phyloP scores from a whole-genome alignment of 2,888 invertebrate genomes.

The Camponotus fellah region DNA sequence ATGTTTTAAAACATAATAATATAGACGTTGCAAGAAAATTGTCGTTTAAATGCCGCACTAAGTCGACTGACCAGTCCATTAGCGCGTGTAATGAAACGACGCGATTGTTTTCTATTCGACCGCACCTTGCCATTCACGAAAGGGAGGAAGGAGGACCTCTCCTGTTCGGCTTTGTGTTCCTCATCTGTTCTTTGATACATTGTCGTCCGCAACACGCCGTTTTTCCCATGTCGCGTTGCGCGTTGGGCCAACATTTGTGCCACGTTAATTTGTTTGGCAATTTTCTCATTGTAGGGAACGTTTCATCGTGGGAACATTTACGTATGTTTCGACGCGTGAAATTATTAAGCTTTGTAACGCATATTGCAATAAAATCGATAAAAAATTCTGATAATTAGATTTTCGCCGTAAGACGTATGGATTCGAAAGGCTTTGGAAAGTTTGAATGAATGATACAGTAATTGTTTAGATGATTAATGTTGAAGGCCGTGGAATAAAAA shows the following conservation, averaged over 20 bases:
- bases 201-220: slow-evolving; percentile 38
- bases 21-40: slow-evolving; percentile 63
- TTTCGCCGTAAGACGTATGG: slow-evolving; percentile 28
- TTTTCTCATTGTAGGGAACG: slow-evolving; percentile 40
- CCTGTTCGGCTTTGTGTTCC: slow-evolving; percentile 27
- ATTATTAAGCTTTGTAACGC: slow-evolving; percentile 20
- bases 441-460: not conserved
- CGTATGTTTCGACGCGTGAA: slow-evolving; percentile 22
- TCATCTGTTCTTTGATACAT: slow-evolving; percentile 36
- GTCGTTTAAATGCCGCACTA: slow-evolving; percentile 66
- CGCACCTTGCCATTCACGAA: slow-evolving; percentile 40
- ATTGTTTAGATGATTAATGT: slow-evolving; percentile 3
- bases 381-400: slow-evolving; percentile 22
- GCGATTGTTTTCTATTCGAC: slow-evolving; percentile 69
- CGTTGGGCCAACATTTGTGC: slow-evolving; percentile 36
- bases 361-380: slow-evolving; percentile 26
- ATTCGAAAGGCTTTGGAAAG: not conserved
- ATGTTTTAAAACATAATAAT: slow-evolving; percentile 26
- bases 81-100: slow-evolving; percentile 62
- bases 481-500: slow-evolving; percentile 70
- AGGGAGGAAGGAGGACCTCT: not conserved
- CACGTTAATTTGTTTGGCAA: slow-evolving; percentile 44
- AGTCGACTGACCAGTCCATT: slow-evolving; percentile 64
- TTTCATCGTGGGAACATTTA: slow-evolving; percentile 39
- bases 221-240: slow-evolving; percentile 41